Conservation (phyloP, 2,113 vertebrate species). For the Elephas maximus region DNA sequence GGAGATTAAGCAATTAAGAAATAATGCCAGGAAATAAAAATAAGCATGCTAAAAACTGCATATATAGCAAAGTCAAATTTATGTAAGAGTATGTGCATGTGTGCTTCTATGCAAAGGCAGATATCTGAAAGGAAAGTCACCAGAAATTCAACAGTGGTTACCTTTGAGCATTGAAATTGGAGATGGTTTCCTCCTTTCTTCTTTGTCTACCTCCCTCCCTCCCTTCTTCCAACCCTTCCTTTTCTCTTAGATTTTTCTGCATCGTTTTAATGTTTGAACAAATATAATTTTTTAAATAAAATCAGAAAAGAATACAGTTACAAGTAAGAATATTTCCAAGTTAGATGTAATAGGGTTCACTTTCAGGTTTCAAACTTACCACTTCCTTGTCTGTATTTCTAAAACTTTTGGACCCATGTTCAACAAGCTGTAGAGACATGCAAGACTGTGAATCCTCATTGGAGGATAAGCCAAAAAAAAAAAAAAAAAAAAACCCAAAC, state of each 20-base stretch:
- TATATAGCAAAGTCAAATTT: constrained; percentile 26
- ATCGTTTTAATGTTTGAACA: too few relatives aligned
- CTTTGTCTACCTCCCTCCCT: background rate
- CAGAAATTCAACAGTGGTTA: background rate
- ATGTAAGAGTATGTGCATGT: background rate
- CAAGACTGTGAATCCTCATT: background rate
- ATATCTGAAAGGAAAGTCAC: background rate
- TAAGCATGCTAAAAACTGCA: background rate
- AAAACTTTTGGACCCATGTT: constrained; percentile 2
- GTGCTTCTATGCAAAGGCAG: background rate
- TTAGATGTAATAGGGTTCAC: background rate
- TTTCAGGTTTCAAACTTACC: background rate
- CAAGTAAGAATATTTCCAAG: background rate
- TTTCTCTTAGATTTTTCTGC: background rate
- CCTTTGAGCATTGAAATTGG: constrained; percentile 12
- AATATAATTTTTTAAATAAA: background rate
- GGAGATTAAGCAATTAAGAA: background rate
- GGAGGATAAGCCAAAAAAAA: too few relatives aligned
- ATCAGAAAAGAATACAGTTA: background rate
- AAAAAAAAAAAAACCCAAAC: too few relatives aligned
- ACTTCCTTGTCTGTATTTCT: background rate
- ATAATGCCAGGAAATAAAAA: background rate
- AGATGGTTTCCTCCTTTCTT: too few relatives aligned
- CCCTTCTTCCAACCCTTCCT: background rate
- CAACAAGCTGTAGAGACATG: background rate